phyloP scores from a whole-genome alignment of 2,888 invertebrate species.

The Achlya flavicornis region DNA sequence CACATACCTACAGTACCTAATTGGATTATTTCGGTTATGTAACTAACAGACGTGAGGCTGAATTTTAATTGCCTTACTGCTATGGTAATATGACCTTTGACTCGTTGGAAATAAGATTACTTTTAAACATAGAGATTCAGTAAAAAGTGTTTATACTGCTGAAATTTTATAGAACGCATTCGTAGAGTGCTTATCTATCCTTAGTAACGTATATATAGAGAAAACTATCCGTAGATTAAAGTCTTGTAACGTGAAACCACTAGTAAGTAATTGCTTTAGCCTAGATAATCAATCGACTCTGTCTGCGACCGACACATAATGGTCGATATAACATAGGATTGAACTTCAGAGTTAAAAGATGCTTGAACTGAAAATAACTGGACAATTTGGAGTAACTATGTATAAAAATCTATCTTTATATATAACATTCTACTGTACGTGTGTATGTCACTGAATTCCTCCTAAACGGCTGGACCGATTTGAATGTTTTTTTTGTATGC shows the following conservation, averaged over 20 bases:
- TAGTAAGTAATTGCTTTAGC: neutral
- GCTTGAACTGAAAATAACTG: too few species aligned
- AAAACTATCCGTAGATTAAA: neutral
- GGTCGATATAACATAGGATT: neutral
- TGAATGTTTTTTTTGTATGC: too few species aligned
- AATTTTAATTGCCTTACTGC: slow-evolving; percentile 1
- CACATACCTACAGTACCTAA: neutral
- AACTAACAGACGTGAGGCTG: neutral
- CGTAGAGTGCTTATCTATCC: neutral
- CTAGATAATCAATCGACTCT: neutral
- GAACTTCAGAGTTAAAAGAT: too few species aligned
- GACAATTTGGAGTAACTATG: too few species aligned
- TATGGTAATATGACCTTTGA: neutral
- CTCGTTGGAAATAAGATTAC: neutral
- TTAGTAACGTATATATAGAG: too few species aligned
- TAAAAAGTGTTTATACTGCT: neutral
- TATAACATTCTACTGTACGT: too few species aligned
- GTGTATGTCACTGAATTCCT: too few species aligned
- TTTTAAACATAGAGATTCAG: neutral
- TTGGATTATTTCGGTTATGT: slow-evolving; percentile 3
- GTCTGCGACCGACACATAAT: neutral
- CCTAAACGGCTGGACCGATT: too few species aligned
- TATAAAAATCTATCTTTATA: too few species aligned
- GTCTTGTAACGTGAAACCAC: neutral
- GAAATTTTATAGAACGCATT: too few species aligned